Percentiles rank a stretch among this genome's conserved stretches.
These are phyloP conservation scores for Polia nebulosa DNA, from an alignment of 2,888 invertebrate species.

Conservation along the genomic window DNA sequence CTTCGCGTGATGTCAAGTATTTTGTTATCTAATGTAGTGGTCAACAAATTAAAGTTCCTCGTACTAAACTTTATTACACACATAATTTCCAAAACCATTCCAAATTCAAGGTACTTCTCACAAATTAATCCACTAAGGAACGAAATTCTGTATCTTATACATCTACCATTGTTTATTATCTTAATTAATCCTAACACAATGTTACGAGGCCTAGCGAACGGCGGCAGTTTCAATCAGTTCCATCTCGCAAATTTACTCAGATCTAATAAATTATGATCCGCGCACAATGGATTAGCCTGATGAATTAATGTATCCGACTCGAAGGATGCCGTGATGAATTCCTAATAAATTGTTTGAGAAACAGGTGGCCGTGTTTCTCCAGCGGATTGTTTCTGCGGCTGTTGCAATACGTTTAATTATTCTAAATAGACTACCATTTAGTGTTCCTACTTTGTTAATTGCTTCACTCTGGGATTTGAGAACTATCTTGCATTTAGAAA, in stretches of 20 bases:
- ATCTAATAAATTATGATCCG: slow-evolving; percentile 72
- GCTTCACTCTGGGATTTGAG: slow-evolving; percentile 4
- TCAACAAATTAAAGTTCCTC: background rate
- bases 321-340: slow-evolving; percentile 63
- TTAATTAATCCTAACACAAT: slow-evolving; percentile 64
- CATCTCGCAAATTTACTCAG: slow-evolving; percentile 68
- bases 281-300: slow-evolving; percentile 68
- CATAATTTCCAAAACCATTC: slow-evolving; percentile 27
- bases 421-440: slow-evolving; percentile 22
- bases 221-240: slow-evolving; percentile 66
- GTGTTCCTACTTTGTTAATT: slow-evolving; percentile 1
- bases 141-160: slow-evolving; percentile 50
- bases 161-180: slow-evolving; percentile 63
- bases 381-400: slow-evolving; percentile 25
- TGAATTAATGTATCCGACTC: slow-evolving; percentile 71
- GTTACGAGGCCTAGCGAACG: slow-evolving; percentile 45
- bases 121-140: slow-evolving; percentile 53
- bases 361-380: slow-evolving; percentile 47
- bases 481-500: background rate
- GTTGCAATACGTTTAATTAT: slow-evolving; percentile 11
- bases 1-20: no score
- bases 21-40: background rate
- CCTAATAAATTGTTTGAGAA: slow-evolving; percentile 64
- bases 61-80: slow-evolving; percentile 22
- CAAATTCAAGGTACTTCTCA: slow-evolving; percentile 34